Conservation (phyloP, 2,888 invertebrate genomes). For the Oligia latruncula region DNA sequence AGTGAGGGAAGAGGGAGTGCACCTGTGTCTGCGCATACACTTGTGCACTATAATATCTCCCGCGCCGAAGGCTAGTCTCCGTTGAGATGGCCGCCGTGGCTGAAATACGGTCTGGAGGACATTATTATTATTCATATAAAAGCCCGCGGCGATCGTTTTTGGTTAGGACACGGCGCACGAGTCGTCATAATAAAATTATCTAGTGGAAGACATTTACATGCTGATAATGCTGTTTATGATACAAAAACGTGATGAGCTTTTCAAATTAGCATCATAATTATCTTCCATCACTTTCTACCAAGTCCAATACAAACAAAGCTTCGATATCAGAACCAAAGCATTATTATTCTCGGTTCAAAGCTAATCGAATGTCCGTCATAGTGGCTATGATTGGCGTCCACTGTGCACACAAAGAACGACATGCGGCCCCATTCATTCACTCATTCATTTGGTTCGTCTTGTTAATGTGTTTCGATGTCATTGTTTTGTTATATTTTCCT, state of each 20-base stretch:
- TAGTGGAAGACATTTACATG: background rate
- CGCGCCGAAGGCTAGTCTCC: too few species aligned
- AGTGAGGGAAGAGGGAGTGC: too few species aligned
- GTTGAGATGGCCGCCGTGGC: too few species aligned
- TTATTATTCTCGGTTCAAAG: conserved; percentile 36
- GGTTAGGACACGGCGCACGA: too few species aligned
- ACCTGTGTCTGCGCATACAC: too few species aligned
- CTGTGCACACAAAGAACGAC: conserved; percentile 42
- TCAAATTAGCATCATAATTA: background rate
- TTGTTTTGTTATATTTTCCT: conserved; percentile 30
- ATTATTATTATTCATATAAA: background rate
- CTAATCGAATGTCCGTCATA: conserved; percentile 60
- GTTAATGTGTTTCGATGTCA: conserved; percentile 42
- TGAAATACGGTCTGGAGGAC: too few species aligned
- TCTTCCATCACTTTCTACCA: background rate
- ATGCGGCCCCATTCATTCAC: conserved; percentile 48
- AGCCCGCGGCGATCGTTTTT: background rate
- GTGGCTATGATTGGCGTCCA: conserved; percentile 52
- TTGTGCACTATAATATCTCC: too few species aligned
- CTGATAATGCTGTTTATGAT: background rate
- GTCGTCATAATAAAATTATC: background rate
- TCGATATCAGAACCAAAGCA: conserved; percentile 14
- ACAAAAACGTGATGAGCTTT: background rate
- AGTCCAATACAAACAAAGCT: conserved; percentile 3
- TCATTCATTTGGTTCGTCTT: conserved; percentile 24